phyloP scores from a whole-genome alignment of 1,140 invertebrate genomes.

The Mactra quadrangularis region DNA sequence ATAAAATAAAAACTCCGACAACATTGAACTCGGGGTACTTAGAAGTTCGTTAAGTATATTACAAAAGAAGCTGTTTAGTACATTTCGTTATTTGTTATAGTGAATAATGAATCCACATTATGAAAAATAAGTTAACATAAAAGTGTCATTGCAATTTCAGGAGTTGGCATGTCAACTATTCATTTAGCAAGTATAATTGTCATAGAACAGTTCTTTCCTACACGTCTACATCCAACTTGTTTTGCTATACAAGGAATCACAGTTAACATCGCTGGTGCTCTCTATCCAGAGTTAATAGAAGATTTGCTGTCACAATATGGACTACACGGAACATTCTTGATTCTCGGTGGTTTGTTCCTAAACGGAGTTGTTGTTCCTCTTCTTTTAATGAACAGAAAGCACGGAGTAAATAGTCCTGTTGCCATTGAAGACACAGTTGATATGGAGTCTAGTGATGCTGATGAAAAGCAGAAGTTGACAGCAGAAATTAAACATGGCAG shows the following conservation, averaged over 20 bases:
- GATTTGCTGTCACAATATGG: not conserved
- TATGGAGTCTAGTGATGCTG: too few relatives aligned
- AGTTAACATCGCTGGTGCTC: not conserved
- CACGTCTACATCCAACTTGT: not conserved
- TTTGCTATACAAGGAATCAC: conserved; percentile 19
- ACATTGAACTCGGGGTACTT: too few relatives aligned
- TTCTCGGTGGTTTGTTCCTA: conserved; percentile 24
- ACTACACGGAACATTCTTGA: conserved; percentile 2
- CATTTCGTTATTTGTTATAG: too few relatives aligned
- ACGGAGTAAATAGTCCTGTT: too few relatives aligned
- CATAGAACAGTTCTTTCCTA: conserved; percentile 1
- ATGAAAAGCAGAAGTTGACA: not conserved
- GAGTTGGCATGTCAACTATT: conserved; percentile 6
- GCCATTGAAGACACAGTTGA: not conserved
- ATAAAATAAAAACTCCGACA: too few relatives aligned
- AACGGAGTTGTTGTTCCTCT: conserved; percentile 2
- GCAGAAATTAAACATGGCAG: not conserved
- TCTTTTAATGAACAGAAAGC: not conserved
- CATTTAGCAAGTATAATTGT: conserved; percentile 17
- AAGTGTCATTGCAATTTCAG: too few relatives aligned
- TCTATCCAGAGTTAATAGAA: conserved; percentile 8
- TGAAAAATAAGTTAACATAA: too few relatives aligned
- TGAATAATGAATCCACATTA: too few relatives aligned
- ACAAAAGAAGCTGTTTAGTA: too few relatives aligned
- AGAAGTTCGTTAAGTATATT: too few relatives aligned